Conservation (phyloP, 2,888 invertebrate genomes). For the Pseudococcus viburni region DNA sequence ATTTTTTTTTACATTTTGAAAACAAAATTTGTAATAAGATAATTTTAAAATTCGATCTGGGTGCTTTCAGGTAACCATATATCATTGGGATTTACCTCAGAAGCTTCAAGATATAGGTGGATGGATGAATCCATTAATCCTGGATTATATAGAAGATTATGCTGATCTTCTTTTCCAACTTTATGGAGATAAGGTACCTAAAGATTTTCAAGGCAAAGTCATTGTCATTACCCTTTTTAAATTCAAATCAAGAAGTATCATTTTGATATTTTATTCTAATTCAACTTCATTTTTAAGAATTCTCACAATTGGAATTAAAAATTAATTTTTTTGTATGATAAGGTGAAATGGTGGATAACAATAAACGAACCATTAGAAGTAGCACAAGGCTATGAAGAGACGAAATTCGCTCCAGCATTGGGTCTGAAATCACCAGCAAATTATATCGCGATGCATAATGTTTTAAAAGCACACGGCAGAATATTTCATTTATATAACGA, state of each 20-base stretch:
- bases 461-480: constrained; percentile 78
- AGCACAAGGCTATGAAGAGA: constrained; percentile 69
- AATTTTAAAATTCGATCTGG: neutral
- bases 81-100: constrained; percentile 76
- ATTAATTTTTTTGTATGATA: neutral
- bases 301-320: neutral
- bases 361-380: constrained; percentile 76
- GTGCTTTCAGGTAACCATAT: constrained; percentile 70
- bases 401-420: constrained; percentile 69
- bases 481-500: constrained; percentile 77
- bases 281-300: no score
- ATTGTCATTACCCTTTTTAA: no score
- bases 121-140: constrained; percentile 79
- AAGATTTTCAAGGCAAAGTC: no score
- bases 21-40: no score
- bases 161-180: constrained; percentile 74
- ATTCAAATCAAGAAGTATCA: no score
- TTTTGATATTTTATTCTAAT: no score
- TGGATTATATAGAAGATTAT: constrained; percentile 78
- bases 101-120: constrained; percentile 75
- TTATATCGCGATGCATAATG: constrained; percentile 78
- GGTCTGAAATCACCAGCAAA: constrained; percentile 73
- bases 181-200: constrained; percentile 74
- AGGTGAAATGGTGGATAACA: constrained; percentile 77
- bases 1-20: neutral